Conservation (phyloP, 2,888 invertebrate species). For the Drosophila mulleri region DNA sequence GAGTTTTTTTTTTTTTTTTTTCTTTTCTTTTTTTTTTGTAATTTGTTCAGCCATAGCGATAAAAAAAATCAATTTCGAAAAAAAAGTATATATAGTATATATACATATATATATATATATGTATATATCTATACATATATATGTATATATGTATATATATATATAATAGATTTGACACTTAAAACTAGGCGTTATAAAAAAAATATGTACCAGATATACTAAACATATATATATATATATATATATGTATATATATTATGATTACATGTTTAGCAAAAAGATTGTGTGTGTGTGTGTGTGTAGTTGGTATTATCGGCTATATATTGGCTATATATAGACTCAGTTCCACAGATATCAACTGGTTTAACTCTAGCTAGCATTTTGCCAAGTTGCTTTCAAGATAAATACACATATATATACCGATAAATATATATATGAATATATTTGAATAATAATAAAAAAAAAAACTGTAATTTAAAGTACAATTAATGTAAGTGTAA, state of each 20-base stretch:
- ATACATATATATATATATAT: too few species aligned
- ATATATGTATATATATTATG: conserved; percentile 8
- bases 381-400: conserved; percentile 7
- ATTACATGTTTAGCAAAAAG: conserved; percentile 24
- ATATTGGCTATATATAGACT: conserved; percentile 25
- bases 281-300: conserved; percentile 17
- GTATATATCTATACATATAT: too few species aligned
- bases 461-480: conserved; percentile 16
- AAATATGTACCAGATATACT: conserved; percentile 20
- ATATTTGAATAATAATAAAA: conserved; percentile 20
- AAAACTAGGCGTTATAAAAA: conserved; percentile 44
- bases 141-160: neutral
- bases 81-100: conserved; percentile 7
- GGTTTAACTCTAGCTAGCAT: conserved; percentile 34
- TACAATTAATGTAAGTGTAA: conserved; percentile 16
- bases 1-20: neutral
- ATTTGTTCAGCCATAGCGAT: conserved; percentile 65
- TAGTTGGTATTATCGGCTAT: conserved; percentile 10
- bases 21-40: conserved; percentile 31
- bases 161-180: conserved; percentile 15
- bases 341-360: conserved; percentile 38
- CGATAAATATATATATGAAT: neutral
- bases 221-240: conserved; percentile 28
- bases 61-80: conserved; percentile 53
- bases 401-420: neutral